Conservation (phyloP, 2,797 vertebrate genomes). For the Pteropus rufus region DNA sequence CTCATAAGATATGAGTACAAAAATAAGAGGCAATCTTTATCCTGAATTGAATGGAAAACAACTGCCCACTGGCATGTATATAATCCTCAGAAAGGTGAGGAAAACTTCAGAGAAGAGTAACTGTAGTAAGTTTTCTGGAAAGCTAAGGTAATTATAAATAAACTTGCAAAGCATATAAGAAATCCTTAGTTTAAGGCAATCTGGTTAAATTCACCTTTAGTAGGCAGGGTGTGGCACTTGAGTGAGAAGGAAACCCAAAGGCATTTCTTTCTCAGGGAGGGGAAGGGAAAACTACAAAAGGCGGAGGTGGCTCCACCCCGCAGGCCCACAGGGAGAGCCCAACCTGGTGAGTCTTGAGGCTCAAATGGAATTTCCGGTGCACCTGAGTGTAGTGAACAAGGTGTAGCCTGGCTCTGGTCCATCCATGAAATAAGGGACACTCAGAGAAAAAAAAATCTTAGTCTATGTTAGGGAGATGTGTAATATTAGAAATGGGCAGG, state of each 20-base stretch:
- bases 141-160: not conserved
- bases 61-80: not conserved
- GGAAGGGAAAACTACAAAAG: not conserved
- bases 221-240: not conserved
- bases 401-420: not conserved
- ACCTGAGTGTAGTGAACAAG: not conserved
- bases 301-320: not conserved
- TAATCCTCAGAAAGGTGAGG: not conserved
- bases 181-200: not conserved
- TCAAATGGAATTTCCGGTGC: not conserved
- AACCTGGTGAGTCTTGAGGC: not conserved
- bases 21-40: not conserved
- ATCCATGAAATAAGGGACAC: not conserved
- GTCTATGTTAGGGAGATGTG: not conserved
- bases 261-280: slow-evolving; percentile 2
- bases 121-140: not conserved
- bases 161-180: not conserved
- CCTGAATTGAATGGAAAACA: not conserved
- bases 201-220: not conserved
- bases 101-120: not conserved
- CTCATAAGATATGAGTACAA: not conserved
- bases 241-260: not conserved
- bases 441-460: not conserved
- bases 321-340: not conserved
- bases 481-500: not conserved